Base-by-base conservation (phyloP, 2,113 vertebrate genomes). In the Hydropotes inermis region DNA sequence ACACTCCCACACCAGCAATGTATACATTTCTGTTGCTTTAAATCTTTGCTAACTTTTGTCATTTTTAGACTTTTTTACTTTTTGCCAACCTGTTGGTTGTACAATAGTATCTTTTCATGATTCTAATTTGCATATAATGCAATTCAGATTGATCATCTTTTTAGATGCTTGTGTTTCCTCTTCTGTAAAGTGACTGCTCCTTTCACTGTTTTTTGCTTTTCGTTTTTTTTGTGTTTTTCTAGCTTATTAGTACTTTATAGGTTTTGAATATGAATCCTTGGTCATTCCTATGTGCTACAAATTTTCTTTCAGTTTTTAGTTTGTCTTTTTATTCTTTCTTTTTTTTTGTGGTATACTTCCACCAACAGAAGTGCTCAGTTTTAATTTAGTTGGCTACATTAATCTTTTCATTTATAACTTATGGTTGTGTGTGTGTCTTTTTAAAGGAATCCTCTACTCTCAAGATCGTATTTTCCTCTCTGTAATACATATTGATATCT, bases 231-330 rank as follows among this genome's bases (percentile, higher is more conserved):
- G 19, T 87, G 6, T 89, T 86, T 97, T 92, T 86, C 89, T 81
- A 28, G 45, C 61, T 94, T 23, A 89, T 47, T 23, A 79, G 14
- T 39, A 86, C 4, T 74, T 33, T 47, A 23, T 61, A 43, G 92
- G 50, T 76, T 89, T 43, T 89, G 45, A 67, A 55, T 43, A 74
- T 39, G 43, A 92, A 85, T 89, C 19, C 25, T 60, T 85, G 54
- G 43, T 76, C 9, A 81, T 19, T 85, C 25, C 36, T 55, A 36
- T 54, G 36, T 85, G 58, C 74, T 81, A 54, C 45, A 60, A 33
- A n/a, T 97, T 95, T 81, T 92, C 19, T 74, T 92, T 92, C 52
- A 61, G 52, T 81, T 89, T 96, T 45, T 55, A 43, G 30, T 6
- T 60, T 96, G 30, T 70, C 6, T 11, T 60, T 92, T 57, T 36